Evolutionary conservation across 2,797 vertebrate genomes (phyloP).

Genomic region (Molossus molossus): DNA sequence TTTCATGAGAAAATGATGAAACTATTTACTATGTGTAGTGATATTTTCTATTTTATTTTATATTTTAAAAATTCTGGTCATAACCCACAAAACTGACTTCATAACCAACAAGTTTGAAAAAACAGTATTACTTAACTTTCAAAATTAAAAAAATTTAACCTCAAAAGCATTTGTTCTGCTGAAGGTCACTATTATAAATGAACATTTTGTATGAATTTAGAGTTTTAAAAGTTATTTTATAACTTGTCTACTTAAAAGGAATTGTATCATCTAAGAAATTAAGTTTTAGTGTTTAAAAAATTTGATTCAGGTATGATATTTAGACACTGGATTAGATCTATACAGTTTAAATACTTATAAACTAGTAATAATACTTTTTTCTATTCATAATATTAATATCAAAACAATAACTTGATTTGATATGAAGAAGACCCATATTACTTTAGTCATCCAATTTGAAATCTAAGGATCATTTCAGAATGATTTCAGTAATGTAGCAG

Average conservation of each 20-base stretch:
- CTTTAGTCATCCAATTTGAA: constrained; percentile 23
- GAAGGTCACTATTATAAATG: constrained; percentile 54
- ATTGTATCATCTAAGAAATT: constrained; percentile 21
- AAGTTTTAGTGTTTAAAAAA: constrained; percentile 49
- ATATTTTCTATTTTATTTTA: constrained; percentile 61
- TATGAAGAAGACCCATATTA: neutral
- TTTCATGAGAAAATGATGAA: constrained; percentile 62
- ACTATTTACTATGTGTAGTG: neutral
- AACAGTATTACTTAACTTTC: constrained; percentile 41
- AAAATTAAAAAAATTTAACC: constrained; percentile 27
- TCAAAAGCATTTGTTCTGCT: constrained; percentile 46
- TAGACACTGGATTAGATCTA: neutral
- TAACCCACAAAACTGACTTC: constrained; percentile 50
- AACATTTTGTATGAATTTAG: constrained; percentile 64
- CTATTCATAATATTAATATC: constrained; percentile 14
- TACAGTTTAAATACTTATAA: neutral
- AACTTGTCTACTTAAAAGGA: constrained; percentile 25
- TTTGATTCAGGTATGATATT: constrained; percentile 43
- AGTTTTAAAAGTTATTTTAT: constrained; percentile 47
- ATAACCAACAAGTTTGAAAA: constrained; percentile 57
- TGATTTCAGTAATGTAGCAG: neutral
- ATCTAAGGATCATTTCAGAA: constrained; percentile 54
- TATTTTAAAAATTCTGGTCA: constrained; percentile 53
- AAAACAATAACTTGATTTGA: constrained; percentile 20
- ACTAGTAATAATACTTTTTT: neutral